Evolutionary conservation across 2,888 invertebrate genomes (phyloP).

Genomic region (Diachrysia chrysitis): DNA sequence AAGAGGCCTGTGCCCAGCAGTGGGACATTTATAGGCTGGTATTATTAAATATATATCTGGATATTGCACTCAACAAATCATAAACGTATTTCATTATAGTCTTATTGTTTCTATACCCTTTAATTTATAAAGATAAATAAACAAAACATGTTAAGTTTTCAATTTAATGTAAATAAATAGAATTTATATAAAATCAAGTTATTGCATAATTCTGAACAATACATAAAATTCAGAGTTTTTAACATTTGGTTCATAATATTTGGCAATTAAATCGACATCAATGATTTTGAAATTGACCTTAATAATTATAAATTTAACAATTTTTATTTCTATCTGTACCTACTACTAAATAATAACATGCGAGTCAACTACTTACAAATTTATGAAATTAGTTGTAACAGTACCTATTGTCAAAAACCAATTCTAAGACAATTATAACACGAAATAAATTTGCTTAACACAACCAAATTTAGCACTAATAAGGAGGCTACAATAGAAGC

Average conservation of each 20-base stretch:
- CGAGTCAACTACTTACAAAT: not conserved
- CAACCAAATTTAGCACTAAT: not conserved
- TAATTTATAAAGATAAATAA: conserved; percentile 48
- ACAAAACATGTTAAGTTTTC: conserved; percentile 48
- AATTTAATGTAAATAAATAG: conserved; percentile 64
- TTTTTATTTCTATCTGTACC: not conserved
- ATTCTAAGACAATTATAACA: not conserved
- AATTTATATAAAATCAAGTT: conserved; percentile 46
- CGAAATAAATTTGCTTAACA: not conserved
- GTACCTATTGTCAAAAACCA: not conserved
- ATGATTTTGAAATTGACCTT: conserved; percentile 7
- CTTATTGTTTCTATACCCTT: conserved; percentile 31
- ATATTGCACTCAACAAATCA: too few species aligned
- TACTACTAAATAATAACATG: not conserved
- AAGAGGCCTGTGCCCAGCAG: too few species aligned
- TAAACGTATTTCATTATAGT: not conserved
- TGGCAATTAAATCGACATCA: conserved; percentile 33
- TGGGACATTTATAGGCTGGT: too few species aligned
- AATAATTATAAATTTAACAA: not conserved
- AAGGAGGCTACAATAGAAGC: not conserved
- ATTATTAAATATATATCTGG: too few species aligned
- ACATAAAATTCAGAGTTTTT: conserved; percentile 51
- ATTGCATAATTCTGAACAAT: conserved; percentile 26
- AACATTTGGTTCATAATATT: conserved; percentile 47
- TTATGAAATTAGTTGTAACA: not conserved